Evolutionary conservation across 2,888 invertebrate species (phyloP).

Genomic region (Erebia aethiops): DNA sequence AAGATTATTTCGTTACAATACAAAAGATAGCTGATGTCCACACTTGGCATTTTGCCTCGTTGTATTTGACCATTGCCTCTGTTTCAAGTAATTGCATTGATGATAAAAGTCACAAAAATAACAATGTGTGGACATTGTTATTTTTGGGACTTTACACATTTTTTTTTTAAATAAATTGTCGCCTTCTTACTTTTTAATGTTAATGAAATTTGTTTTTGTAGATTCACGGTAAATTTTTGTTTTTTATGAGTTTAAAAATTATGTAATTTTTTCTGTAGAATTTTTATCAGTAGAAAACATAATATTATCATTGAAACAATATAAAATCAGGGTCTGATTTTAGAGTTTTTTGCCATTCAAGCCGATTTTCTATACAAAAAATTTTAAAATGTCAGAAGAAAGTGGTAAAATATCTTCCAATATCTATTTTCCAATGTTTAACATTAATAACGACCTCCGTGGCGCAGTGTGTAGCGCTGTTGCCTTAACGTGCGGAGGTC

Average conservation of each 20-base stretch:
- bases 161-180: neutral
- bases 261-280: no score
- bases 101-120: conserved; percentile 39
- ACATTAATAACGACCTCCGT: no score
- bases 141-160: neutral
- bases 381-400: no score
- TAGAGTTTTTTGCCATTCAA: no score
- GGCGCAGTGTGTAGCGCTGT: no score
- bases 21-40: conserved; percentile 64
- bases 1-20: conserved; percentile 45
- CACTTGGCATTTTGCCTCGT: conserved; percentile 53
- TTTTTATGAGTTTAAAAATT: neutral
- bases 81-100: conserved; percentile 55
- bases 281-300: no score
- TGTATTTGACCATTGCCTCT: conserved; percentile 56
- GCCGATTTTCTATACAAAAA: no score
- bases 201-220: neutral
- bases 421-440: no score
- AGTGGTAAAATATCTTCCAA: no score
- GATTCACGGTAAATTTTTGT: neutral
- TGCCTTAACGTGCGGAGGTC: no score
- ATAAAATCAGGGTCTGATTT: no score
- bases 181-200: conserved; percentile 6
- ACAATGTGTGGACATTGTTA: neutral
- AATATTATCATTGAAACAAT: no score